Percentiles rank a stretch among this genome's conserved stretches.
Conservation (phyloP, 2,113 vertebrate genomes). For the Engystomops pustulosus region DNA sequence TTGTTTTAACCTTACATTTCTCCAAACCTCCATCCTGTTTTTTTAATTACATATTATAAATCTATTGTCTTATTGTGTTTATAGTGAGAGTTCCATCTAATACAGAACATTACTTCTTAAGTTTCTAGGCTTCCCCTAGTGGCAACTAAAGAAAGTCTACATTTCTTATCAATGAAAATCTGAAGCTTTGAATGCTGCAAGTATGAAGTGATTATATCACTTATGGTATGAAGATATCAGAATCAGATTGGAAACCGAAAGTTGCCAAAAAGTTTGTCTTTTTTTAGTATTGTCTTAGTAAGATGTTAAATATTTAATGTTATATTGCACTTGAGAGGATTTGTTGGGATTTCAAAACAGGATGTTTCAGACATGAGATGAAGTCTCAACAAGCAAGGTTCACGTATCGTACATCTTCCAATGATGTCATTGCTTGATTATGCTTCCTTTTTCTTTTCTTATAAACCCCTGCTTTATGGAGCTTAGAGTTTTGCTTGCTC, state of each 20-base stretch:
- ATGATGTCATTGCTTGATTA: slow-evolving; percentile 67
- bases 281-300: not conserved
- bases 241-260: not conserved
- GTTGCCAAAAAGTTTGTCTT: not conserved
- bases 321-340: slow-evolving; percentile 63
- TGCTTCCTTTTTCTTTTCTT: slow-evolving; percentile 63
- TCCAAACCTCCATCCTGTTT: too few relatives aligned
- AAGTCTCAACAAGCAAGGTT: slow-evolving; percentile 66
- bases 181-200: too few relatives aligned
- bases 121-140: too few relatives aligned
- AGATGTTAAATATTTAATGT: slow-evolving; percentile 60
- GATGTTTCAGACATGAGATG: slow-evolving; percentile 69
- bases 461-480: slow-evolving; percentile 65
- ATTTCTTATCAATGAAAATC: too few relatives aligned
- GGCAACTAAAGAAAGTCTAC: too few relatives aligned
- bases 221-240: not conserved
- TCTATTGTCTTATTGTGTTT: too few relatives aligned
- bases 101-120: too few relatives aligned
- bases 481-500: slow-evolving; percentile 67
- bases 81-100: too few relatives aligned
- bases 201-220: too few relatives aligned
- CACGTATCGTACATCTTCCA: slow-evolving; percentile 70
- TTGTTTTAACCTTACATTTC: too few relatives aligned
- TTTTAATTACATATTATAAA: too few relatives aligned
- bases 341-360: slow-evolving; percentile 69